Conservation (phyloP, 2,888 invertebrate genomes). For the Acanthosoma haemorrhoidale region DNA sequence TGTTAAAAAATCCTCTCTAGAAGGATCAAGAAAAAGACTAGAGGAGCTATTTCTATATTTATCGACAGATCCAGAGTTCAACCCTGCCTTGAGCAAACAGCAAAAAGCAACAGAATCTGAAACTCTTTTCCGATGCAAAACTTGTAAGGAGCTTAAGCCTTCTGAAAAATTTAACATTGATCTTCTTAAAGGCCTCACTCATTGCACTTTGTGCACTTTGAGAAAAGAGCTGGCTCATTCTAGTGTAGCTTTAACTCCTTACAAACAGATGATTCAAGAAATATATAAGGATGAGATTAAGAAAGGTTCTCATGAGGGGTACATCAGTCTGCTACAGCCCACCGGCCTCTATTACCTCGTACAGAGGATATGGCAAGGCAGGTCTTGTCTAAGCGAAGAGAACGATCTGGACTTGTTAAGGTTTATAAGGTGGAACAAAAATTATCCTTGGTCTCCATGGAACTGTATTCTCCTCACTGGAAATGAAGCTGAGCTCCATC, state of each 20-base stretch:
- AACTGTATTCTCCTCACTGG: conserved; percentile 26
- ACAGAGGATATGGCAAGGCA: conserved; percentile 25
- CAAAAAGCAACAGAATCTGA: neutral
- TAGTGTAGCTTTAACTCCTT: neutral
- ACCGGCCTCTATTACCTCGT: neutral
- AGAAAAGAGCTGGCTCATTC: conserved; percentile 15
- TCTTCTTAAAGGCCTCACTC: neutral
- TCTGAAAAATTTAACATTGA: conserved; percentile 6
- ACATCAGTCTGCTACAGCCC: neutral
- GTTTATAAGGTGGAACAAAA: conserved; percentile 13
- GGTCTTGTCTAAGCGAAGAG: conserved; percentile 19
- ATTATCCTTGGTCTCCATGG: conserved; percentile 18
- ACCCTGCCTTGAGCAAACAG: neutral
- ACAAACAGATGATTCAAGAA: neutral
- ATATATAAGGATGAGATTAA: neutral
- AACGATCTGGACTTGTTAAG: neutral
- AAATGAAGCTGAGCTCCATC: conserved; percentile 23
- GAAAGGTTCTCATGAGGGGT: neutral
- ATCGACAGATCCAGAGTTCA: conserved; percentile 12
- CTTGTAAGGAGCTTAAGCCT: conserved; percentile 14
- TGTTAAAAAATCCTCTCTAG: neutral
- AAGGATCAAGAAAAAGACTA: conserved; percentile 22
- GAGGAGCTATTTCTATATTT: conserved; percentile 19
- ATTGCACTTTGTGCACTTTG: neutral
- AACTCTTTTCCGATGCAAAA: conserved; percentile 6